Evolutionary conservation across 2,888 invertebrate genomes (phyloP), one percentile per base, ranked within the genome.

Genomic region (Drosophila meridionalis): DNA sequence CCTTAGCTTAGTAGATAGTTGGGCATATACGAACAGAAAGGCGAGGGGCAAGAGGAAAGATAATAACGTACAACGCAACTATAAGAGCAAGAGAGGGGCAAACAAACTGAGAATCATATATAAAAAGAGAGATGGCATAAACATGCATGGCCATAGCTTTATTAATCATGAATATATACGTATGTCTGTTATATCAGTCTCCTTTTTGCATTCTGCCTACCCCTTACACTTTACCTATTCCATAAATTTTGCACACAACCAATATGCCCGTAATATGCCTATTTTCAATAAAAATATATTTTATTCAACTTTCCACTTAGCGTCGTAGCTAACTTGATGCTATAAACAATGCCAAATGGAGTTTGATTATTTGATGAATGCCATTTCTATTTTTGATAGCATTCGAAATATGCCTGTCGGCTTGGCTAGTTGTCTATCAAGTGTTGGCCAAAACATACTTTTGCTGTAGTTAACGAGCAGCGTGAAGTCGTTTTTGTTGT

Each of bases 401-500:
- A 55, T 55, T 38, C 38, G 38, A 38, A 38, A 55, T 55, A 38
- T 55, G 52, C 36, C 20, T 20, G 20, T 20, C 20, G 52, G 7
- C 34, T 12, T 20, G 34, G 52, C 52, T 34, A 52, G 52, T 52
- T 52, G 52, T 52, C 52, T 52, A n/a, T 52, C 52, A 52, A 52
- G 20, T 52, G 34, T 52, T 36, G 52, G 34, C 52, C 52, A 52
- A 7, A 52, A 52, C 9, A 52, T 52, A 36, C 52, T 52, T 52
- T 52, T 36, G 52, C 52, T 52, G 52, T 52, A 36, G 52, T 52
- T 52, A 52, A 52, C 52, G 34, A 26, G 52, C 34, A 32, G 52
- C 34, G 34, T 36, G 20, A 52, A 52, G 52, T 36, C 38, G 28
- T 55, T 38, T 36, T 55, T 3, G 34, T 7, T 53, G 7, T 53